Conservation (phyloP, 2,113 vertebrate species). For the Gallinago jamesoni region DNA sequence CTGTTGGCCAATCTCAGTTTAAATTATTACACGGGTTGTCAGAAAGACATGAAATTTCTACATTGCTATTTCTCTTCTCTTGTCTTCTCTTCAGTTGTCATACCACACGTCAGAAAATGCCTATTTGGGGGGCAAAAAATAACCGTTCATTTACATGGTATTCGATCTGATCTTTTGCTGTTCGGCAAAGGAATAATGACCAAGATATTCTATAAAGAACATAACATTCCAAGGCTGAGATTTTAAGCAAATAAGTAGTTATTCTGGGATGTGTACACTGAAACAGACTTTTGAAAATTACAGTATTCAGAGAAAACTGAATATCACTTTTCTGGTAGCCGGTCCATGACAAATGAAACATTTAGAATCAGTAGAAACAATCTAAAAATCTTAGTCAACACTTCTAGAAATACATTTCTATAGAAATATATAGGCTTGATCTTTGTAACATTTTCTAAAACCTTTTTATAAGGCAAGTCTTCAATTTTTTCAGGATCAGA, state of each 20-base stretch:
- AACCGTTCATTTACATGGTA: background rate
- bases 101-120: background rate
- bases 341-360: background rate
- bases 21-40: background rate
- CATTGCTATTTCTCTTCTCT: background rate
- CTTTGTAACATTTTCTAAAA: background rate
- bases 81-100: background rate
- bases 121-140: rapidly evolving
- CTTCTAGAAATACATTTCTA: background rate
- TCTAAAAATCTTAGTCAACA: background rate
- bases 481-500: background rate
- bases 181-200: background rate
- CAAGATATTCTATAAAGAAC: background rate
- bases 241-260: background rate
- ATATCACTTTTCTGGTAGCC: background rate
- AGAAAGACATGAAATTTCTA: background rate
- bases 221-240: background rate
- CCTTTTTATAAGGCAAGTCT: background rate
- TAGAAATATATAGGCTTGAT: background rate
- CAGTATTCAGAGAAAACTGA: background rate
- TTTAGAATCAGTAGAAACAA: background rate
- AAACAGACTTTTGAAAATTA: background rate
- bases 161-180: background rate
- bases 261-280: background rate
- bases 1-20: background rate